Evolutionary conservation across 2,888 invertebrate genomes (phyloP), one percentile per base, ranked within the genome.

Genomic region (Diarsia dahlii): DNA sequence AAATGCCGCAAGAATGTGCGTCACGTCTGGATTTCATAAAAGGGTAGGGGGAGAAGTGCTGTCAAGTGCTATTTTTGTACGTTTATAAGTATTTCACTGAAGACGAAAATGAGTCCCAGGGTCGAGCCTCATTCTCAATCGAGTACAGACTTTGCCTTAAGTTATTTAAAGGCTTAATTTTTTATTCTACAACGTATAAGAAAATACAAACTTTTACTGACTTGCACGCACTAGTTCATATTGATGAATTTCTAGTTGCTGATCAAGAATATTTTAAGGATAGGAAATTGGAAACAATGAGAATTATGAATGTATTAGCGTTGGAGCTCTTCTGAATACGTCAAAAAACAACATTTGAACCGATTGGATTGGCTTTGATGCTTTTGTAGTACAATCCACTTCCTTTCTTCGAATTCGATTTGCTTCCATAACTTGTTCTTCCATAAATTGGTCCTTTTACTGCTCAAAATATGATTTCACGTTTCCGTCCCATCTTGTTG

Each of bases 11-110:
- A 34, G 56, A 64, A 74, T 34, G 13, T 54, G 56, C 74, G 63
- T 81, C 77, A 81, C 18, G 56, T 64, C 56, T 74, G 56, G 50
- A 81, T 65, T 74, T 64, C 15, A 39, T 18, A 52, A 58, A 58
- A 81, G 76, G 77, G 64, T 58, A 81, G 45, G 52, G 50, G 64
- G 18, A 65, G n/a, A 46, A 45, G 13, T 65, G 46, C 76, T 78
- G 76, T 81, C 50, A 46, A 45, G 13, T 65, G 46, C 76, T 78
- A 82, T 81, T 56, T 78, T 50, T 45, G 66, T 62, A 45, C 76
- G 28, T 56, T 63, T 28, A 67, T 45, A n/a, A n/a, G n/a, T n/a
- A 76, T 66, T 81, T 66, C 54, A 62, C 34, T 60, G 48, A 18
- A 81, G 63, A 77, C 45, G 34, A 50, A 64, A 56, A 64, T 23